Evolutionary conservation across 2,113 vertebrate genomes (phyloP).

Genomic region (Vombatus ursinus): DNA sequence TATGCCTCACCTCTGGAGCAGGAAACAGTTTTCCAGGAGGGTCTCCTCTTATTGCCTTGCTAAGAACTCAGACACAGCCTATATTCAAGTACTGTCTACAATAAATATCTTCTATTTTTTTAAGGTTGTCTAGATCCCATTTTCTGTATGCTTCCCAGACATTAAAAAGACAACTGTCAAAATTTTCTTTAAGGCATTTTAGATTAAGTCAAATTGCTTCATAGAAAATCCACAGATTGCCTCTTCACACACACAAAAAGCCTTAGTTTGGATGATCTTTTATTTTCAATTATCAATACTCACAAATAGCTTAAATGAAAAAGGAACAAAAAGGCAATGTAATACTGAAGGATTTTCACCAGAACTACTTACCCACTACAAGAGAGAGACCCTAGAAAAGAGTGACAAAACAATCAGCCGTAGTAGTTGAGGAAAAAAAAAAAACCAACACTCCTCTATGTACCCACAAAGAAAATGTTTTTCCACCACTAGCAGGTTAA

Average conservation of each 20-base stretch:
- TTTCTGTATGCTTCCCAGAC: neutral
- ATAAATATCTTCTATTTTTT: neutral
- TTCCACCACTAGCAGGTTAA: neutral
- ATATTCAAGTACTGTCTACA: neutral
- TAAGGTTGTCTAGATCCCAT: neutral
- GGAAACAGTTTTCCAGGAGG: neutral
- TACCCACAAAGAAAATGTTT: neutral
- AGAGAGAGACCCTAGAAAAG: neutral
- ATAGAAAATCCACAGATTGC: neutral
- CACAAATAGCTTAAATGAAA: neutral
- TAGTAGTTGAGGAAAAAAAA: neutral
- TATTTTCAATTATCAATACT: neutral
- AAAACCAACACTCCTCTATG: neutral
- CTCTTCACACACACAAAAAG: neutral
- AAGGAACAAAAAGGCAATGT: neutral
- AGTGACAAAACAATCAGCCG: neutral
- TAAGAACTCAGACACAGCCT: neutral
- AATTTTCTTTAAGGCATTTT: neutral
- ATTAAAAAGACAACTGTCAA: neutral
- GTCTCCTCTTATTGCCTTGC: neutral
- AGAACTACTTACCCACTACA: neutral
- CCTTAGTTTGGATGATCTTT: neutral
- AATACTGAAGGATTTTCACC: neutral
- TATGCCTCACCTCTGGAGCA: neutral
- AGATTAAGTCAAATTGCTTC: conserved; percentile 22